phyloP scores from a whole-genome alignment of 2,888 invertebrate species.

The Microctonus aethiopoides region DNA sequence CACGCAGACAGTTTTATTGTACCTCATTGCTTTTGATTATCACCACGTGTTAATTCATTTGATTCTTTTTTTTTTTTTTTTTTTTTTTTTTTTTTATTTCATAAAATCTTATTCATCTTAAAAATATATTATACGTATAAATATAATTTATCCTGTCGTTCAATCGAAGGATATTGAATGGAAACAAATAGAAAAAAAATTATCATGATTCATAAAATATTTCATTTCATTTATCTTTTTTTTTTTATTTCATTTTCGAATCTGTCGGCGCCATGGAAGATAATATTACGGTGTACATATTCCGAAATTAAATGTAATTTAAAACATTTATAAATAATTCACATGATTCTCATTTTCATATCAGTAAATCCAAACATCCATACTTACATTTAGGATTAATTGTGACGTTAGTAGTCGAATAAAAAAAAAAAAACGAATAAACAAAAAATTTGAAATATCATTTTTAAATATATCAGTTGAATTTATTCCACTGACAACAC shows the following conservation, averaged over 20 bases:
- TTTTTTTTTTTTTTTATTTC: neutral
- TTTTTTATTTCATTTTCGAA: neutral
- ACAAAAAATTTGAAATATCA: neutral
- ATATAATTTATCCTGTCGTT: too few species aligned
- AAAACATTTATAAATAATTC: neutral
- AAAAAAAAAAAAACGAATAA: neutral
- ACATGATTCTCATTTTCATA: neutral
- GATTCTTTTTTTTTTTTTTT: neutral
- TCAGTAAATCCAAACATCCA: constrained; percentile 25
- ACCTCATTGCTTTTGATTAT: neutral
- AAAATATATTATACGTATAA: neutral
- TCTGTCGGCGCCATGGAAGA: neutral
- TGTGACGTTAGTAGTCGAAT: neutral
- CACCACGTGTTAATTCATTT: neutral
- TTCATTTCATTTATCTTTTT: neutral
- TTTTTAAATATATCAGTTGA: neutral
- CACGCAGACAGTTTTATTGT: neutral
- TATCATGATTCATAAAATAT: neutral
- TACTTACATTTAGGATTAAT: neutral
- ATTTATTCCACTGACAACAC: neutral
- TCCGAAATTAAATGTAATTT: neutral
- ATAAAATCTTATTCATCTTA: neutral
- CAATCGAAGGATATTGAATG: too few species aligned
- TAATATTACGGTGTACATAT: neutral
- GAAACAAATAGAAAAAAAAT: too few species aligned